A percentile compares a stretch with the other conserved stretches of the same genome.
Conservation (phyloP, 2,888 invertebrate genomes). For the Pandemis cinnamomeana region DNA sequence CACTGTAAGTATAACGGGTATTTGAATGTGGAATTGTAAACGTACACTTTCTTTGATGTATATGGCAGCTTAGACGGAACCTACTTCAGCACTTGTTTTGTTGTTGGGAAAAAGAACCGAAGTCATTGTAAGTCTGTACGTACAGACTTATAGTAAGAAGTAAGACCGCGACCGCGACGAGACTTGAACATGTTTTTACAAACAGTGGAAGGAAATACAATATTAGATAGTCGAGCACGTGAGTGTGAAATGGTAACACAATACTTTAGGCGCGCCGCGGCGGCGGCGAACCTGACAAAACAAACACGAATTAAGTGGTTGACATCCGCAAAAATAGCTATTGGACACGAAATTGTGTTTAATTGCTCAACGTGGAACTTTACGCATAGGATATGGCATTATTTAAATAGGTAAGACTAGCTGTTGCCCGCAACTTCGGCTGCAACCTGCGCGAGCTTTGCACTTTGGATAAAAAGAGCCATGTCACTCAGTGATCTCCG, state of each 20-base stretch:
- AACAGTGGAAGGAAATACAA: constrained; percentile 32
- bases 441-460: too few relatives aligned
- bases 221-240: constrained; percentile 37
- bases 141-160: background rate
- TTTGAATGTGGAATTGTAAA: too few relatives aligned
- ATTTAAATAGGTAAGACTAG: background rate
- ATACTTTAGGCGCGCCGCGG: constrained; percentile 68
- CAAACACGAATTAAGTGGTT: constrained; percentile 61
- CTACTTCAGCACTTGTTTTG: too few relatives aligned
- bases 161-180: background rate
- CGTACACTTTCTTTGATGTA: too few relatives aligned
- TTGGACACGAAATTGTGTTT: constrained; percentile 12
- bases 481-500: too few relatives aligned
- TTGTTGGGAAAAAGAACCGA: too few relatives aligned
- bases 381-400: background rate
- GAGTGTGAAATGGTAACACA: constrained; percentile 65
- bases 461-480: too few relatives aligned
- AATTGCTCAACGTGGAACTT: constrained; percentile 18
- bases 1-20: too few relatives aligned
- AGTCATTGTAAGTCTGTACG: background rate
- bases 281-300: constrained; percentile 68
- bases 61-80: too few relatives aligned
- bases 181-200: constrained; percentile 8
- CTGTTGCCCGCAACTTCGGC: too few relatives aligned
- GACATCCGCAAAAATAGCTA: constrained; percentile 41